These are phyloP conservation scores for Caenorhabditis tropicalis DNA, from an alignment of 1,140 invertebrate genomes.

Conservation along the genomic window DNA sequence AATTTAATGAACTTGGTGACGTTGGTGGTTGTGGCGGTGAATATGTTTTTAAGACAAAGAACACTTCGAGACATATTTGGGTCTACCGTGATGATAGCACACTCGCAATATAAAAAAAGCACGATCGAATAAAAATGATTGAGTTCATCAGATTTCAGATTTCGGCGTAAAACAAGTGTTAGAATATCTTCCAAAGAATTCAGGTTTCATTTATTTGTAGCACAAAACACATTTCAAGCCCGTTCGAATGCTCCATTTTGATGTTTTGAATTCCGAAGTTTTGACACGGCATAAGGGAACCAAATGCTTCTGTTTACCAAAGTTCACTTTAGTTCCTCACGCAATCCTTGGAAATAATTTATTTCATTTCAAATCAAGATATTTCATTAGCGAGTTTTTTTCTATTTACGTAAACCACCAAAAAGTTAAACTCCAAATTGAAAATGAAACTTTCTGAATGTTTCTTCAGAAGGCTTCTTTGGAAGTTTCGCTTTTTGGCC, in stretches of 20 bases:
- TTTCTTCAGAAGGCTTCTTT: not conserved
- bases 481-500: not conserved
- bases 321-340: not conserved
- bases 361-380: slow-evolving; percentile 4
- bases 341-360: slow-evolving; percentile 22
- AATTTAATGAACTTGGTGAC: not conserved
- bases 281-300: too few relatives aligned
- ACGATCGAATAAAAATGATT: too few relatives aligned
- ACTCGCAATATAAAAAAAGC: too few relatives aligned
- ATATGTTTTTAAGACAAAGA: too few relatives aligned
- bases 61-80: too few relatives aligned
- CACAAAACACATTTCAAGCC: not conserved
- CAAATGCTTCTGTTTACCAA: too few relatives aligned
- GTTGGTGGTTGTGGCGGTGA: not conserved
- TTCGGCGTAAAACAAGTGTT: too few relatives aligned
- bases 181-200: too few relatives aligned
- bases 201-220: too few relatives aligned
- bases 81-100: too few relatives aligned
- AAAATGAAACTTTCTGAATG: not conserved
- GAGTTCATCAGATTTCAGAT: too few relatives aligned
- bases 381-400: not conserved
- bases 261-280: not conserved
- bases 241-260: not conserved
- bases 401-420: not conserved
- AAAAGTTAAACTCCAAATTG: not conserved